Conservation (phyloP, 2,797 vertebrate species). For the Hozukius guyotensis region DNA sequence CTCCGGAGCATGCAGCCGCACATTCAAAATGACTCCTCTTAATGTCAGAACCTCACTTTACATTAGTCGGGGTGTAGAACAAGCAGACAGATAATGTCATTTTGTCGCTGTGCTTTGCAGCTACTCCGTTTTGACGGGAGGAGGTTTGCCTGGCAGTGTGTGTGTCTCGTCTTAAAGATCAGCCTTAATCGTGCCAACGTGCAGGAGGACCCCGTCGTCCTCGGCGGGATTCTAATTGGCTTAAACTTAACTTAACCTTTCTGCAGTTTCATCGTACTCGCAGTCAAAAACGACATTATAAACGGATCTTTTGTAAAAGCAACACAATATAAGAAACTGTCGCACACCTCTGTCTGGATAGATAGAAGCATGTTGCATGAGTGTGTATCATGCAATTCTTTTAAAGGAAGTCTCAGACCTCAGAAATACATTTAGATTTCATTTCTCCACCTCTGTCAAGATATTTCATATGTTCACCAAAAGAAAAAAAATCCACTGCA, state of each 20-base stretch:
- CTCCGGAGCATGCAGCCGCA: conserved; percentile 43
- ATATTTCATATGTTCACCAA: conserved; percentile 40
- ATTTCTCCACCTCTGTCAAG: conserved; percentile 42
- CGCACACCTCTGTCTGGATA: conserved; percentile 8
- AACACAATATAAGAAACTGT: conserved; percentile 45
- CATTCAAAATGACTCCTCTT: conserved; percentile 73
- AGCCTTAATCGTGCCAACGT: conserved; percentile 78
- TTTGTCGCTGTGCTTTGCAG: conserved; percentile 70
- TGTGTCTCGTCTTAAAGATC: conserved; percentile 78
- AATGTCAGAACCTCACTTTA: conserved; percentile 83
- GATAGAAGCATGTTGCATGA: not conserved
- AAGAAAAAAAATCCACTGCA: conserved; percentile 32
- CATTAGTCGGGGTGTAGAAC: conserved; percentile 76
- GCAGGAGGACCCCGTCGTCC: conserved; percentile 65
- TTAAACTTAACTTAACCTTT: conserved; percentile 84
- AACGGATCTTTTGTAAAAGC: conserved; percentile 62
- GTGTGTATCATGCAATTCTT: conserved; percentile 9
- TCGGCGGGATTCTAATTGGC: conserved; percentile 76
- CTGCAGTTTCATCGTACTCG: conserved; percentile 46
- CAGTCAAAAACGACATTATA: conserved; percentile 58
- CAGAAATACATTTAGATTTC: conserved; percentile 32
- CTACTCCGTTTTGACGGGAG: conserved; percentile 60
- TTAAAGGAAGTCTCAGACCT: not conserved
- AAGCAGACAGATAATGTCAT: conserved; percentile 80
- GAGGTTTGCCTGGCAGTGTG: conserved; percentile 59